Conservation (phyloP, 2,888 invertebrate species). For the Apodemia zela region DNA sequence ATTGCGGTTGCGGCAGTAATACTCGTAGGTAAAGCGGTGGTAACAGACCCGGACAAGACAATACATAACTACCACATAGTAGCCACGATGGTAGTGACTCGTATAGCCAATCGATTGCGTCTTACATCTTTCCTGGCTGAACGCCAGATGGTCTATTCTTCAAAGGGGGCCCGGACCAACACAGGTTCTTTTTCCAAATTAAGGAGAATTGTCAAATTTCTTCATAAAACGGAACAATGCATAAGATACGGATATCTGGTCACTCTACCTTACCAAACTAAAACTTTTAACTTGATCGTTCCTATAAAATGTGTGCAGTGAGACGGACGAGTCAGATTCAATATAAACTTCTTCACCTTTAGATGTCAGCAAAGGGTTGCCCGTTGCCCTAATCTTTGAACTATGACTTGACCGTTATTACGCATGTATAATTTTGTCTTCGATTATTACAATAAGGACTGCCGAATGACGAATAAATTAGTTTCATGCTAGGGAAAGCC, state of each 20-base stretch:
- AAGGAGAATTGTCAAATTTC: background rate
- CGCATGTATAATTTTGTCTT: conserved; percentile 79
- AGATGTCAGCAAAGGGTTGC: conserved; percentile 65
- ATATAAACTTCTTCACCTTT: conserved; percentile 69
- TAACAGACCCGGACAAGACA: too few species aligned
- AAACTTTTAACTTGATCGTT: conserved; percentile 1
- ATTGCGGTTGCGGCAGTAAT: too few species aligned
- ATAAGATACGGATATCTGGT: conserved; percentile 35
- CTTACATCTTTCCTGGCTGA: too few species aligned
- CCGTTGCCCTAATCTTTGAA: conserved; percentile 79
- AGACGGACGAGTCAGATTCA: conserved; percentile 54
- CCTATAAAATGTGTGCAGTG: conserved; percentile 47
- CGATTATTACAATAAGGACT: conserved; percentile 72
- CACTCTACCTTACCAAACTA: background rate
- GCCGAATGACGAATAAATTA: conserved; percentile 77
- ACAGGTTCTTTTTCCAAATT: background rate
- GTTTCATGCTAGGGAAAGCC: conserved; percentile 76
- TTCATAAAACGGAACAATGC: conserved; percentile 50
- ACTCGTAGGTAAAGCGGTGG: too few species aligned
- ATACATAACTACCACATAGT: too few species aligned
- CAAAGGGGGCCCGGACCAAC: too few species aligned
- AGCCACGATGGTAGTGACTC: too few species aligned
- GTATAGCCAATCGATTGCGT: too few species aligned
- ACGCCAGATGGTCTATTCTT: too few species aligned
- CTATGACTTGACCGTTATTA: conserved; percentile 80